Percentiles rank a stretch among this genome's conserved stretches.
Evolutionary conservation across 1,140 invertebrate species (phyloP).

Genomic region (Leptinotarsa lineolata): DNA sequence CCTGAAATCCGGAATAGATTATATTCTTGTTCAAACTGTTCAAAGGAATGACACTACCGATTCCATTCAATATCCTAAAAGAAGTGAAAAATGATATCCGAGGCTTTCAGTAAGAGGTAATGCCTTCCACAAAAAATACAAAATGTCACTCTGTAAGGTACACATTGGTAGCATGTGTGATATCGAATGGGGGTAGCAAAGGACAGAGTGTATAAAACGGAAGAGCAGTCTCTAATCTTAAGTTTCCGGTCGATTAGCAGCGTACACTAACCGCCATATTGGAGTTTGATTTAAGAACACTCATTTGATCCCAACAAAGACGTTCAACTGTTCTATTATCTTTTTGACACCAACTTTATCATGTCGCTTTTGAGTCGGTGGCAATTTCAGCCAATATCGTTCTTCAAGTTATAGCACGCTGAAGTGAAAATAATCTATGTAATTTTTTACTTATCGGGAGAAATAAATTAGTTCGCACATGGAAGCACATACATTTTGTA

Average conservation of each 20-base stretch:
- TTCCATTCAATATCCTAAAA: not conserved
- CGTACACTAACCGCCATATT: constrained; percentile 53
- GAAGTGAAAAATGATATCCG: constrained; percentile 22
- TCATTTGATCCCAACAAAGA: constrained; percentile 55
- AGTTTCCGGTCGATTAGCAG: constrained; percentile 54
- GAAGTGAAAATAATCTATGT: constrained; percentile 33
- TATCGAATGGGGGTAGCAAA: constrained; percentile 13
- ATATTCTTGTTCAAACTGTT: not conserved
- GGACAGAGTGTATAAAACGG: constrained; percentile 30
- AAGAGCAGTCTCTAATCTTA: constrained; percentile 51
- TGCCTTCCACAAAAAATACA: constrained; percentile 19
- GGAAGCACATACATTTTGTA: not conserved
- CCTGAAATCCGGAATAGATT: not conserved
- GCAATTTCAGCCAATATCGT: constrained; percentile 50
- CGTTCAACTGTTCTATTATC: constrained; percentile 55
- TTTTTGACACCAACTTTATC: constrained; percentile 54
- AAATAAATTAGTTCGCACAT: constrained; percentile 7
- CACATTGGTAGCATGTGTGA: constrained; percentile 18
- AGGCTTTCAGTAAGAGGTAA: constrained; percentile 15
- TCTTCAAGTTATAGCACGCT: constrained; percentile 42
- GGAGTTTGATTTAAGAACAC: constrained; percentile 56
- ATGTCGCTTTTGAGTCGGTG: constrained; percentile 29
- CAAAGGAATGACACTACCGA: not conserved
- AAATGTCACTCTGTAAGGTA: constrained; percentile 18
- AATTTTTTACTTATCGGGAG: constrained; percentile 12